Evolutionary conservation across 1,140 invertebrate species (phyloP).

Genomic region (Drosophila malerkotliana): DNA sequence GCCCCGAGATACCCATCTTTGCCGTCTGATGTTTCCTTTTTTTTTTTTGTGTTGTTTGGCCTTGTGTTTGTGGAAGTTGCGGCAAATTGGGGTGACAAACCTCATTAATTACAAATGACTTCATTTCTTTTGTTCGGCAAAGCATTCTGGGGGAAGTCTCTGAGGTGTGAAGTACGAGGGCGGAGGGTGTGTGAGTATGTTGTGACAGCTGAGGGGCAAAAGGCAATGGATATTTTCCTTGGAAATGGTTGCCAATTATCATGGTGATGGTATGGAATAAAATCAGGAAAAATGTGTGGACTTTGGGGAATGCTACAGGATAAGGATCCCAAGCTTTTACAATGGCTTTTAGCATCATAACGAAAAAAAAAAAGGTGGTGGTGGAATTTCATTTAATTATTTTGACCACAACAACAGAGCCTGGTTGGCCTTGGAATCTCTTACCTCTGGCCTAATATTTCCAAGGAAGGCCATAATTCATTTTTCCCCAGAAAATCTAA

Average conservation of each 20-base stretch:
- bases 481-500: not conserved
- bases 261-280: constrained; percentile 22
- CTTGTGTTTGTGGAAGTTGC: constrained; percentile 58
- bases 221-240: constrained; percentile 34
- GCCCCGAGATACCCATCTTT: constrained; percentile 8
- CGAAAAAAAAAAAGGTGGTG: not conserved
- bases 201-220: constrained; percentile 33
- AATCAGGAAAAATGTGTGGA: constrained; percentile 3
- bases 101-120: constrained; percentile 83
- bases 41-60: constrained; percentile 19
- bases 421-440: not conserved
- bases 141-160: constrained; percentile 39
- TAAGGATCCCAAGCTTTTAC: not conserved
- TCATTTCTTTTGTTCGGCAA: constrained; percentile 70
- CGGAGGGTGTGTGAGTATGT: constrained; percentile 34
- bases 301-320: not conserved
- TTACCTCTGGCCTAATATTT: not conserved
- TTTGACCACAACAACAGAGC: not conserved
- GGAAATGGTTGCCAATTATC: constrained; percentile 39
- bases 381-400: not conserved
- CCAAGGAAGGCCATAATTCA: not conserved
- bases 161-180: constrained; percentile 55
- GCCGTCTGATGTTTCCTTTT: constrained; percentile 21
- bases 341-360: constrained; percentile 1
- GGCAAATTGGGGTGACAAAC: constrained; percentile 81